A percentile compares a stretch with the other conserved stretches of the same genome.
These are phyloP conservation scores for Drosophila quinaria DNA, from an alignment of 2,888 invertebrate genomes.

Conservation along the genomic window DNA sequence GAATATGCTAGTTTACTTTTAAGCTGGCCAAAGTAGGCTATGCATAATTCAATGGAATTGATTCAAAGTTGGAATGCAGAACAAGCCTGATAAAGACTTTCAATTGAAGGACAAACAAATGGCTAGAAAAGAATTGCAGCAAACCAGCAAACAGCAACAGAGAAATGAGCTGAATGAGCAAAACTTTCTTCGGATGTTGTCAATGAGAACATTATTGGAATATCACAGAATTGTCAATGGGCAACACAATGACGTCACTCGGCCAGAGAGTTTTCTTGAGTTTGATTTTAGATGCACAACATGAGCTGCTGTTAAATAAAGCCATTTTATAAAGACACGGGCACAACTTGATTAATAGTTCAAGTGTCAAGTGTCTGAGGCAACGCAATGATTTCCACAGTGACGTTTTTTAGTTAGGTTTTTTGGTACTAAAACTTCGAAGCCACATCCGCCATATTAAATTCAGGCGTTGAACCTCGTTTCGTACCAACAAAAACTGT, in stretches of 20 bases:
- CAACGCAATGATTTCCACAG: neutral
- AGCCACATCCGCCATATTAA: slow-evolving; percentile 66
- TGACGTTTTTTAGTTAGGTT: slow-evolving; percentile 10
- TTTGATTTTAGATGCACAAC: slow-evolving; percentile 2
- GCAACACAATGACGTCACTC: slow-evolving; percentile 31
- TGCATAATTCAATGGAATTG: slow-evolving; percentile 24
- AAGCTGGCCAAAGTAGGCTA: slow-evolving; percentile 15
- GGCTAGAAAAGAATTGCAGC: slow-evolving; percentile 3
- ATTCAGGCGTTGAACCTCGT: slow-evolving; percentile 60
- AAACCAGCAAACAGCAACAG: slow-evolving; percentile 8
- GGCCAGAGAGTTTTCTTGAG: slow-evolving; percentile 12
- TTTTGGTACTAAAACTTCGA: slow-evolving; percentile 50
- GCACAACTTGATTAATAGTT: slow-evolving; percentile 30
- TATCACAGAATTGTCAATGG: slow-evolving; percentile 17
- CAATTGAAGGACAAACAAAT: slow-evolving; percentile 17
- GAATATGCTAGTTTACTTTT: slow-evolving; percentile 1
- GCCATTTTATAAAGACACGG: slow-evolving; percentile 2
- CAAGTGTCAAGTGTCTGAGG: slow-evolving; percentile 8
- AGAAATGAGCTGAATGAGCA: slow-evolving; percentile 9
- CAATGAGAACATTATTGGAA: slow-evolving; percentile 29
- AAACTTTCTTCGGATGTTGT: slow-evolving; percentile 27
- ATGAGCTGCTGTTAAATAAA: neutral
- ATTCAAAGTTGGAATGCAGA: slow-evolving; percentile 16
- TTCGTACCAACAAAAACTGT: slow-evolving; percentile 54
- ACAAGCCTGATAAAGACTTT: slow-evolving; percentile 19